Conservation (phyloP, 1,140 invertebrate genomes). For the Trachymyrmex septentrionalis region DNA sequence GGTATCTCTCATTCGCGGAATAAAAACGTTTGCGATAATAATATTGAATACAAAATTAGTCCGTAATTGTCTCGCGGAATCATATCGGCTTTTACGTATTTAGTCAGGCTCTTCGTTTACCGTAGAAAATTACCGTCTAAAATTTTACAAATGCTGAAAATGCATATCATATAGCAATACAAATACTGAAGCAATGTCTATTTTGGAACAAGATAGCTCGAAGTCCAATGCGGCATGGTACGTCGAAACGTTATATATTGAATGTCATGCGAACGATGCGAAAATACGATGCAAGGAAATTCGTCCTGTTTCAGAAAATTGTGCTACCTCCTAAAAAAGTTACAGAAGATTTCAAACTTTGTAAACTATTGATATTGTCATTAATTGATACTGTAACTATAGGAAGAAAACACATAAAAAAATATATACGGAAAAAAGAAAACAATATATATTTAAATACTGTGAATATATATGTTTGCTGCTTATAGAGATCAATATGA, state of each 20-base stretch:
- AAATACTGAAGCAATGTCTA: conserved; percentile 28
- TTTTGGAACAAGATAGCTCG: conserved; percentile 29
- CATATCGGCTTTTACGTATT: not conserved
- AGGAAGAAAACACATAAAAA: not conserved
- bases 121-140: too few species aligned
- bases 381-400: not conserved
- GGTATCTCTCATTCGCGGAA: not conserved
- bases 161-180: not conserved
- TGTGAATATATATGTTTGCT: not conserved
- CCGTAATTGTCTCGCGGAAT: not conserved
- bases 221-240: not conserved
- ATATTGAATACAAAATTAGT: conserved; percentile 9
- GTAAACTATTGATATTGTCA: not conserved
- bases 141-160: not conserved
- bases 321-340: too few species aligned
- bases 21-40: not conserved
- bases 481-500: conserved; percentile 41
- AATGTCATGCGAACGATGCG: conserved; percentile 13
- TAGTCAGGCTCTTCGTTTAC: not conserved
- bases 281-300: conserved; percentile 27
- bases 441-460: conserved; percentile 23
- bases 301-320: not conserved
- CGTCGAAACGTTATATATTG: conserved; percentile 40
- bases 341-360: not conserved
- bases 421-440: not conserved